Percentiles rank a stretch among this genome's conserved stretches.
phyloP scores from a whole-genome alignment of 1,140 invertebrate genomes.

The Mya arenaria region DNA sequence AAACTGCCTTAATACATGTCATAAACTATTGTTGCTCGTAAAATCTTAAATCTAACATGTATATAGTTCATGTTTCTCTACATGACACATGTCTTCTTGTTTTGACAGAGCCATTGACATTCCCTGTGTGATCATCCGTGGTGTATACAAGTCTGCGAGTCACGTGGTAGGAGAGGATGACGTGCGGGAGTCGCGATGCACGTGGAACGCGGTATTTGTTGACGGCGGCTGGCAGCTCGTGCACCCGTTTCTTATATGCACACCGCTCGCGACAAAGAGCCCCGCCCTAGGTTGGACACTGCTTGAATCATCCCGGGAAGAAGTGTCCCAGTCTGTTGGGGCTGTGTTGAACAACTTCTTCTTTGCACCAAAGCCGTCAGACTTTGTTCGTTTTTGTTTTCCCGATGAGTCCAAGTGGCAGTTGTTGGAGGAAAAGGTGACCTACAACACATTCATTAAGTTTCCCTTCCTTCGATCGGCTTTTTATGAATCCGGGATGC shows the following conservation, averaged over 20 bases:
- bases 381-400: slow-evolving; percentile 52
- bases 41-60: background rate
- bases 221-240: slow-evolving; percentile 64
- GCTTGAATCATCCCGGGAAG: background rate
- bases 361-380: slow-evolving; percentile 54
- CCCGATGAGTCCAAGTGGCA: slow-evolving; percentile 54
- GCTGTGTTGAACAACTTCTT: slow-evolving; percentile 49
- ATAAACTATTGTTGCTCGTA: background rate
- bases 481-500: slow-evolving; percentile 41
- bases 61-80: background rate
- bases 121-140: slow-evolving; percentile 98
- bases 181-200: slow-evolving; percentile 87
- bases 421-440: slow-evolving; percentile 7
- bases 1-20: background rate
- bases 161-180: slow-evolving; percentile 97
- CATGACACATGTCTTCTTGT: background rate
- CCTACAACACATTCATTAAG: slow-evolving; percentile 2
- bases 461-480: slow-evolving; percentile 33
- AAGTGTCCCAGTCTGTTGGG: background rate
- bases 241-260: slow-evolving; percentile 57
- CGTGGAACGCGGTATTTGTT: slow-evolving; percentile 64
- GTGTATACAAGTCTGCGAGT: slow-evolving; percentile 97
- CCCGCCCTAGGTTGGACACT: slow-evolving; percentile 24
- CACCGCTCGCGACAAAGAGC: slow-evolving; percentile 28
- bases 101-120: slow-evolving; percentile 93